These are phyloP conservation scores for Diplogasteroides magnus DNA, from an alignment of 1,140 invertebrate genomes.

Conservation along the genomic window DNA sequence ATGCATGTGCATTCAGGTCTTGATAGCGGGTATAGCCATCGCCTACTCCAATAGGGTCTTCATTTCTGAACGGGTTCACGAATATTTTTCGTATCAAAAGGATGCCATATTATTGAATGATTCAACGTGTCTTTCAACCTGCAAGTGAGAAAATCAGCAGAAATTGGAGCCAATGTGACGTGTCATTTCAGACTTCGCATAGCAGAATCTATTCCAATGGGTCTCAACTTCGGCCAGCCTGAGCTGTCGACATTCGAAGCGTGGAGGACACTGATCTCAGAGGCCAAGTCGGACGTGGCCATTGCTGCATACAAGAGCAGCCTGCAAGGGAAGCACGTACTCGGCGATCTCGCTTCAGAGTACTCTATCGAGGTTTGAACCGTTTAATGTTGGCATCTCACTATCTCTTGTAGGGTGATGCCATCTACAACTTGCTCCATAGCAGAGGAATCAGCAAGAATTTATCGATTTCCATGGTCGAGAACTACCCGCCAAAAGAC, in stretches of 20 bases:
- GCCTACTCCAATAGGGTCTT: no score
- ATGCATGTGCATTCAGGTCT: no score
- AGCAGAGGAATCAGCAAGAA: constrained; percentile 34
- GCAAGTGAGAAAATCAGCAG: neutral
- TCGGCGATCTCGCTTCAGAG: constrained; percentile 31
- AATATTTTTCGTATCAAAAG: no score
- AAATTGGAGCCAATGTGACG: neutral
- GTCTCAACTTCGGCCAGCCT: constrained; percentile 38
- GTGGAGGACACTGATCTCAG: constrained; percentile 40
- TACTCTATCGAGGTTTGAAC: constrained; percentile 40
- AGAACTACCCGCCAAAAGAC: constrained; percentile 52
- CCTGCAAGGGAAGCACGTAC: constrained; percentile 49
- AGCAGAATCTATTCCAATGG: constrained; percentile 50
- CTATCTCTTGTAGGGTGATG: constrained; percentile 41
- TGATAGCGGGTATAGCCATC: no score
- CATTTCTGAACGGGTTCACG: no score
- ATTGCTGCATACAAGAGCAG: constrained; percentile 54
- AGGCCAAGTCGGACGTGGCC: constrained; percentile 36
- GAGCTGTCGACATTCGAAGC: constrained; percentile 41
- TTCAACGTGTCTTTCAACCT: no score
- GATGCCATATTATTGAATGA: no score
- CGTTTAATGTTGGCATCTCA: no score
- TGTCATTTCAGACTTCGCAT: constrained; percentile 40
- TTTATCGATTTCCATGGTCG: constrained; percentile 46
- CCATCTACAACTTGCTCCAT: constrained; percentile 37